Conservation (phyloP, 2,888 invertebrate genomes). For the Hirtodrosophila histrioides region DNA sequence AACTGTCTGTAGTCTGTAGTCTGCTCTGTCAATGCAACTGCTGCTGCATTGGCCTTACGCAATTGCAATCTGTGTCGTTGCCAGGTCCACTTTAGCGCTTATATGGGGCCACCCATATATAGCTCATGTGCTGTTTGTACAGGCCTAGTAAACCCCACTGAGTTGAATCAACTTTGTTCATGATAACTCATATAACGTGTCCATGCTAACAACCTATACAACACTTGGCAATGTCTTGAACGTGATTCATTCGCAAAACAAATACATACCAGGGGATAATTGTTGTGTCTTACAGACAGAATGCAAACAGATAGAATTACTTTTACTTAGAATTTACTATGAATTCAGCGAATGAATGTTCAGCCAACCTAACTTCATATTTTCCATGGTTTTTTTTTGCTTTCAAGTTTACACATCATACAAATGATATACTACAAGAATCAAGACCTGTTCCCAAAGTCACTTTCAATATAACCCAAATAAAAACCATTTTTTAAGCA, state of each 20-base stretch:
- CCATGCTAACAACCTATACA: not conserved
- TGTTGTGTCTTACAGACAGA: not conserved
- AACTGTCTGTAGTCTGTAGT: conserved; percentile 17
- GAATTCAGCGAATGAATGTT: too few relatives aligned
- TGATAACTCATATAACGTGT: not conserved
- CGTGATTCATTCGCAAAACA: not conserved
- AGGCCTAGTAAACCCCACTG: not conserved
- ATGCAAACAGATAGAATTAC: not conserved
- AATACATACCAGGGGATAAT: too few relatives aligned
- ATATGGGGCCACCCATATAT: conserved; percentile 5
- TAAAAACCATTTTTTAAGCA: too few relatives aligned
- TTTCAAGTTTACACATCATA: too few relatives aligned
- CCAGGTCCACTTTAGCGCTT: too few relatives aligned
- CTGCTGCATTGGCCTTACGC: conserved; percentile 14
- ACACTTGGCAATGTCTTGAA: too few relatives aligned
- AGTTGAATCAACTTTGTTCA: conserved; percentile 15
- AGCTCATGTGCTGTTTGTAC: conserved; percentile 6
- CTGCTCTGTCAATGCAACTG: conserved; percentile 6
- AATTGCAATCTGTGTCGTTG: conserved; percentile 9
- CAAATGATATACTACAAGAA: too few relatives aligned
- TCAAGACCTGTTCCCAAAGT: too few relatives aligned
- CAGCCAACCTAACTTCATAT: too few relatives aligned
- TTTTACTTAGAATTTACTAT: too few relatives aligned
- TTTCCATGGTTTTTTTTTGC: too few relatives aligned
- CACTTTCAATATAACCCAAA: too few relatives aligned